Percentiles rank a stretch among this genome's conserved stretches.
Evolutionary conservation across 2,797 vertebrate genomes (phyloP).

Genomic region (Podarcis lilfordi): DNA sequence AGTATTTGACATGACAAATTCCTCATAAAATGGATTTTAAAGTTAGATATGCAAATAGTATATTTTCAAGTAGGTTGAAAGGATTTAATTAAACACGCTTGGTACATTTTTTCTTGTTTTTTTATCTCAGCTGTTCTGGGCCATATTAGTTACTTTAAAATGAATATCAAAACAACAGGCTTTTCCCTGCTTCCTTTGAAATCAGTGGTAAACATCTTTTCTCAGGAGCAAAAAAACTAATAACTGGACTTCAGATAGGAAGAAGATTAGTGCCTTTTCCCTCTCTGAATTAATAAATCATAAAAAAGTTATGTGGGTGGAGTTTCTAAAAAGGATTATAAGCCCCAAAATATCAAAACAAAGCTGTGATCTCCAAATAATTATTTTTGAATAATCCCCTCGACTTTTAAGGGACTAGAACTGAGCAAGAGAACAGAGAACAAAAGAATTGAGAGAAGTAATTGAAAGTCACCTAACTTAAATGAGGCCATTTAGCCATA

Average conservation of each 20-base stretch:
- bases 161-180: slow-evolving; percentile 48
- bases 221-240: slow-evolving; percentile 5
- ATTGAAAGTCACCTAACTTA: neutral
- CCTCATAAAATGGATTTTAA: neutral
- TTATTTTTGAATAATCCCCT: slow-evolving; percentile 2
- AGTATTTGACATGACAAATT: neutral
- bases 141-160: slow-evolving; percentile 21
- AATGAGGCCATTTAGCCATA: too few relatives aligned
- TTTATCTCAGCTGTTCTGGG: slow-evolving; percentile 14
- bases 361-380: neutral
- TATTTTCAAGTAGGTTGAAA: neutral
- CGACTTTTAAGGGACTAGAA: neutral
- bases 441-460: neutral
- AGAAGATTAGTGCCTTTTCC: slow-evolving; percentile 18
- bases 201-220: slow-evolving; percentile 29
- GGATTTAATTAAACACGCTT: neutral
- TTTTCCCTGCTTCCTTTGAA: slow-evolving; percentile 51
- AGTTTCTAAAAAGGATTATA: neutral
- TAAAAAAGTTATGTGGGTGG: neutral
- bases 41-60: neutral
- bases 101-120: neutral
- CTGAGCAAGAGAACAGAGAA: neutral
- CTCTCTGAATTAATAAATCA: slow-evolving; percentile 1
- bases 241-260: slow-evolving; percentile 36
- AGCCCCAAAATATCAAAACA: neutral